Evolutionary conservation across 2,888 invertebrate genomes (phyloP).

Genomic region (Chymomyza amoena): DNA sequence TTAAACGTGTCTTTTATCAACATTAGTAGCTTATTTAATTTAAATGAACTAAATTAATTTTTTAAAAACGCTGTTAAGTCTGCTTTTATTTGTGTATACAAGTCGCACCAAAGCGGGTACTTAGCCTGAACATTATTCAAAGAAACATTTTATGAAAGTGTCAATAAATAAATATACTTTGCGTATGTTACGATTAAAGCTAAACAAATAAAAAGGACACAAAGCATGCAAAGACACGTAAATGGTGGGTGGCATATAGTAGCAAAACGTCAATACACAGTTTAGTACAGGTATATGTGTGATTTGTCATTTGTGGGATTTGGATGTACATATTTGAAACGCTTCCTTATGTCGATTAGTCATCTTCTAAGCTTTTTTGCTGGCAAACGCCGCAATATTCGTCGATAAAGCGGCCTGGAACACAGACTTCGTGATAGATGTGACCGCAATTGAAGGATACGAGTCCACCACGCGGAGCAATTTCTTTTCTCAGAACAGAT

Average conservation of each 20-base stretch:
- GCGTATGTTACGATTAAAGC: slow-evolving; percentile 26
- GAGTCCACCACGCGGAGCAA: slow-evolving; percentile 84
- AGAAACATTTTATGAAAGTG: background rate
- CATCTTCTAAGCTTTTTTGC: slow-evolving; percentile 4
- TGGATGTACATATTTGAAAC: background rate
- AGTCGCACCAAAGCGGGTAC: background rate
- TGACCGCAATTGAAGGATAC: slow-evolving; percentile 93
- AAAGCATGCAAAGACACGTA: slow-evolving; percentile 20
- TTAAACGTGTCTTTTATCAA: too few species aligned
- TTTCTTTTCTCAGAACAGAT: slow-evolving; percentile 86
- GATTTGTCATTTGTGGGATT: slow-evolving; percentile 14
- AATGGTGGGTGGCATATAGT: slow-evolving; percentile 4
- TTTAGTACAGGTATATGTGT: background rate
- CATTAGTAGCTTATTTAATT: too few species aligned
- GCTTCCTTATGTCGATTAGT: background rate
- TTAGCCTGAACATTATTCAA: background rate
- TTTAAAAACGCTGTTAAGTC: too few species aligned
- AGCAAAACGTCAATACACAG: slow-evolving; percentile 13
- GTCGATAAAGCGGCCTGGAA: slow-evolving; percentile 81
- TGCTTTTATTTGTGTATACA: background rate
- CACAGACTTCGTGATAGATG: slow-evolving; percentile 89
- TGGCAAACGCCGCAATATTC: slow-evolving; percentile 60
- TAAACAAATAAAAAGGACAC: slow-evolving; percentile 27
- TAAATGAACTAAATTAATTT: too few species aligned
- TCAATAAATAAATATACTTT: slow-evolving; percentile 36